Base-by-base conservation (phyloP, 2,797 vertebrate species). In the Enteromius viviparus region DNA sequence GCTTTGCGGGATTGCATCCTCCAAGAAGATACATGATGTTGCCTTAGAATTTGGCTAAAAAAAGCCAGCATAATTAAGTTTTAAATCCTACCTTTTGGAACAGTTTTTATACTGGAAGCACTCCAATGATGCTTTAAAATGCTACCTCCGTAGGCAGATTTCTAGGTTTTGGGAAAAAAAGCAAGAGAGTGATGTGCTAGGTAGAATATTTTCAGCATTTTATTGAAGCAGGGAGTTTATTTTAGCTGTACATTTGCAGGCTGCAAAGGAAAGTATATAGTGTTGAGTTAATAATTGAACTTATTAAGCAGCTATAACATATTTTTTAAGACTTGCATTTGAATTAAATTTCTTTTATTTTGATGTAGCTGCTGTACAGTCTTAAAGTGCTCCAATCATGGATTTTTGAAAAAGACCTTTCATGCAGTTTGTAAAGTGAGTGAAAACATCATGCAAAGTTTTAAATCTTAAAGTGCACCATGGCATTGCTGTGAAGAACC, bases 11-110 rank as follows among this genome's bases (percentile, higher is more conserved):
- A 58, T 42, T 60, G 53, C 12, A 40, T 40, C 58, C 14, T 58
- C n/a, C 34, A 23, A 21, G 60, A 40, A 19, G 7, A 60, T 76
- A 26, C 74, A 60, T 76, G 51, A 76, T 58, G 74, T 21, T 55
- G 21, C 51, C 72, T 40, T 37, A 60, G 12, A 76, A 60, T 60
- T 60, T 76, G 34, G 21, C 47, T 37, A 26, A 77, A 51, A 49
- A 6, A 42, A 45, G 62, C 11, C 26, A 42, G n/a, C 75, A 80
- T 70, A 80, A 76, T 76, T 37, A 58, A 40, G 72, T 75, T 58
- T 58, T 75, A 7, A 75, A 58, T 6, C 74, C 53, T 58, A 76
- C 74, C 74, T 76, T 76, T 76, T 76, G 74, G 74, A 76, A 26
- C 34, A 26, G 74, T 34, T 76, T 42, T 76, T 2, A 0, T 42